Percentiles rank a stretch among this genome's conserved stretches.
Evolutionary conservation across 2,113 vertebrate genomes (phyloP).

Genomic region (Neolamprologus sp.): DNA sequence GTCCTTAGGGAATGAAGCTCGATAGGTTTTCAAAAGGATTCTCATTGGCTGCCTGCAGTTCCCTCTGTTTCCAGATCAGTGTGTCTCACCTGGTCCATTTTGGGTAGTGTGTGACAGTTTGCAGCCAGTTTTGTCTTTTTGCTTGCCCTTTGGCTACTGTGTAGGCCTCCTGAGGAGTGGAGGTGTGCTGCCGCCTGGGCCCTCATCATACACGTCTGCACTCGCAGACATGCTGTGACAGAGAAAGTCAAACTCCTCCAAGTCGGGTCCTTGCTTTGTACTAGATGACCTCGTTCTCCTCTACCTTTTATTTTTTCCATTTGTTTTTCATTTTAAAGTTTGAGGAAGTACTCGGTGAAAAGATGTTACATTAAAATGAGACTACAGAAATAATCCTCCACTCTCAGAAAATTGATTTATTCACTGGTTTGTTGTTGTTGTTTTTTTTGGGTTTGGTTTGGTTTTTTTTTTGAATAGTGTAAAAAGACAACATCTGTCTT

Average conservation of each 20-base stretch:
- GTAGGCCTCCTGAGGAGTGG: not conserved
- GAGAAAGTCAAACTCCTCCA: not conserved
- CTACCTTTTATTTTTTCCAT: not conserved
- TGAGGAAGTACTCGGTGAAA: not conserved
- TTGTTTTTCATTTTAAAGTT: not conserved
- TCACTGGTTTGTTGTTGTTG: not conserved
- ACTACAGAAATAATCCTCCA: not conserved
- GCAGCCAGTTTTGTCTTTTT: not conserved
- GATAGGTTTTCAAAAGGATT: not conserved
- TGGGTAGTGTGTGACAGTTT: not conserved
- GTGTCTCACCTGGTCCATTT: not conserved
- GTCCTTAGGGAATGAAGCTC: not conserved
- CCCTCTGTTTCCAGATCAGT: not conserved
- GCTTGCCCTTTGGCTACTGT: not conserved
- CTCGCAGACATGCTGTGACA: not conserved
- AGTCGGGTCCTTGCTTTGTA: not conserved
- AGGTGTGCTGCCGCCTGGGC: not conserved
- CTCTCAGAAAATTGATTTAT: not conserved
- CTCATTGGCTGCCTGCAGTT: not conserved
- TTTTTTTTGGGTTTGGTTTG: rapidly evolving
- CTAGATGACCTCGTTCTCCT: not conserved
- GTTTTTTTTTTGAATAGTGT: rapidly evolving
- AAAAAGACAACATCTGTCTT: not conserved
- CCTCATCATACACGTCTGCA: not conserved
- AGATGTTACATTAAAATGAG: not conserved